Evolutionary conservation across 2,113 vertebrate genomes (phyloP), one percentile per base, ranked within the genome.

Genomic region (Noctilio leporinus): DNA sequence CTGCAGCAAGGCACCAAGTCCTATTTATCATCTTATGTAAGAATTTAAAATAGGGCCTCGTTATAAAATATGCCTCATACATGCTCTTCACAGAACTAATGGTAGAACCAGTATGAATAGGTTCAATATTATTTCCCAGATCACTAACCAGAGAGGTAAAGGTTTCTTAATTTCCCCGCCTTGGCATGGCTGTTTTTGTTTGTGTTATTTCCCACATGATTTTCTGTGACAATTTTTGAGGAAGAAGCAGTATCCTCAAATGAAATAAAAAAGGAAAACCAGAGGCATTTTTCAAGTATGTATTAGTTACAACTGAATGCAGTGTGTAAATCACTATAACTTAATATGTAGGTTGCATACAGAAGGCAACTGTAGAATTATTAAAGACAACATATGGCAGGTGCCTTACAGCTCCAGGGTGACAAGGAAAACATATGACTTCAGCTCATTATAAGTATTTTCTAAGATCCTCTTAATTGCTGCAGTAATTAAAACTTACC

Each of bases 351-450:
- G 38, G 22, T 67, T 86, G 40, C 64, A 83, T 55, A 91, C 82
- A 89, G 64, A 97, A 97, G 87, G 69, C 33, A 97, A 96, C 95
- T 97, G 59, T 76, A 94, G 87, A 97, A 94, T 98, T 97, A 97
- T 97, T 98, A 97, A 96, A 97, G 35, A 62, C 65, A 98, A 93
- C 98, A 98, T 98, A 98, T 97, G 97, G 97, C 94, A 98, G 95
- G 91, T 97, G 96, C 94, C 95, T 97, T 95, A 97, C 97, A 97
- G 94, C 97, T 96, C 97, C 73, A 94, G 95, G 94, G 95, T 98
- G 94, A 97, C 86, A 85, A 92, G 72, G 96, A 96, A 97, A 97
- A 84, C 96, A 96, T 96, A 96, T 78, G 97, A 98, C 78, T 97
- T 95, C 65, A 90, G 80, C 93, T 98, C 94, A 97, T 98, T 98